Evolutionary conservation across 2,888 invertebrate species (phyloP).

Genomic region (Caenorhabditis sp.): DNA sequence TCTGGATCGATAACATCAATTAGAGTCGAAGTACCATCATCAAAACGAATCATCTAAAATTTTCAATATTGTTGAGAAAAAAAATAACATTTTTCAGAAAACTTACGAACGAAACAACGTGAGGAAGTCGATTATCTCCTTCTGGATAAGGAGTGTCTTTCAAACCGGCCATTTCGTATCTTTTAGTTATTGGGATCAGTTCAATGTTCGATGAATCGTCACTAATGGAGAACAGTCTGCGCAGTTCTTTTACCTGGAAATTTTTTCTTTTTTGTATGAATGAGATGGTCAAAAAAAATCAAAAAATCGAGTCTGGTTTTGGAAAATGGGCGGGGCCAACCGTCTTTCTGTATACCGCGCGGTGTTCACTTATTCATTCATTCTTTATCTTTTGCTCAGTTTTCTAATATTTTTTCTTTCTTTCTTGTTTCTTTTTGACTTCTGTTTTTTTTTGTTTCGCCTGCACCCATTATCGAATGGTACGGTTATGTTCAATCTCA

Average conservation of each 20-base stretch:
- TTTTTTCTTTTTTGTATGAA: background rate
- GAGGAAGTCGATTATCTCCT: slow-evolving; percentile 30
- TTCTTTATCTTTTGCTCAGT: no score
- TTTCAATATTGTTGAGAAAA: background rate
- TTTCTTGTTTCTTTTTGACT: no score
- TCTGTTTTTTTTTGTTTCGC: no score
- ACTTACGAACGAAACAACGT: slow-evolving; percentile 27
- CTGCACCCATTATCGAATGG: no score
- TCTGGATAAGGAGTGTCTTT: slow-evolving; percentile 29
- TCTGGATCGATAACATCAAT: slow-evolving; percentile 36
- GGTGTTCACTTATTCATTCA: no score
- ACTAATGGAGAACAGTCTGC: slow-evolving; percentile 9
- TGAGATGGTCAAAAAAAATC: background rate
- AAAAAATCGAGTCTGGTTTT: no score
- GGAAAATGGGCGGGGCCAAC: no score
- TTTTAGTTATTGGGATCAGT: slow-evolving; percentile 16
- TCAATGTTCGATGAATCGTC: slow-evolving; percentile 13
- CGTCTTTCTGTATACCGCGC: no score
- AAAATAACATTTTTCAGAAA: background rate
- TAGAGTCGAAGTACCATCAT: slow-evolving; percentile 11
- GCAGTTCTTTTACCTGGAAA: slow-evolving; percentile 24
- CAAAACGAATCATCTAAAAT: slow-evolving; percentile 11
- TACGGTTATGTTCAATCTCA: no score
- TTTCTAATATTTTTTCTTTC: no score
- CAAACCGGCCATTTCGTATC: slow-evolving; percentile 27